phyloP scores from a whole-genome alignment of 2,113 vertebrate species.

The Eupsittula cactorum region DNA sequence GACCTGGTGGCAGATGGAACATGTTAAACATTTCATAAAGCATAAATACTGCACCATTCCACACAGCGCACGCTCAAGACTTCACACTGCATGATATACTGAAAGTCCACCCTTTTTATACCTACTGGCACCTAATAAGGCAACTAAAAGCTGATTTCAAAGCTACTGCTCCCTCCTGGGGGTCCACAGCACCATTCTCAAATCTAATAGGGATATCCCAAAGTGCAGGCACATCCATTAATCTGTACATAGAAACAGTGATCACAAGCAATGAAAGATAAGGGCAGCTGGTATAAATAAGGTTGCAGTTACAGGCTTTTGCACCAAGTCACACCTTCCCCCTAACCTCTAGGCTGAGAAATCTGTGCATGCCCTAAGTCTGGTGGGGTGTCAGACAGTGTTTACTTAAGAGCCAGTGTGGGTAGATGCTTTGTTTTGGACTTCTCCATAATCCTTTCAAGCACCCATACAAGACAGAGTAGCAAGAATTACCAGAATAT shows the following conservation, averaged over 20 bases:
- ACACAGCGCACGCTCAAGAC: neutral
- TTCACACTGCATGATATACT: neutral
- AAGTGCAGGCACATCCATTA: neutral
- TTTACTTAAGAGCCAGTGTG: neutral
- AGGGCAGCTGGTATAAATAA: neutral
- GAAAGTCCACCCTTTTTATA: neutral
- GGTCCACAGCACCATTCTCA: rapidly evolving
- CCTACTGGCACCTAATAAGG: neutral
- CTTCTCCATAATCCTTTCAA: neutral
- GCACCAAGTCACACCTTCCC: neutral
- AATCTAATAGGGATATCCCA: neutral
- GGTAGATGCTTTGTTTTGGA: neutral
- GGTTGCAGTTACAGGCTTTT: neutral
- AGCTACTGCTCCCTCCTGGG: neutral
- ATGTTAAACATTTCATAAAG: rapidly evolving
- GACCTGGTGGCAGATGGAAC: neutral
- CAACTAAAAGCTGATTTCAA: neutral
- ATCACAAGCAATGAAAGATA: neutral
- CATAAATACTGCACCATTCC: neutral
- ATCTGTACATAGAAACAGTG: neutral
- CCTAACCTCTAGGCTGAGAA: neutral
- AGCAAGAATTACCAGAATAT: conserved; percentile 9
- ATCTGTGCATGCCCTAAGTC: neutral
- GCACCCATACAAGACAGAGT: neutral
- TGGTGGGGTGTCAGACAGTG: neutral